Evolutionary conservation across 1,140 invertebrate species (phyloP).

Genomic region (Planococcus citri): DNA sequence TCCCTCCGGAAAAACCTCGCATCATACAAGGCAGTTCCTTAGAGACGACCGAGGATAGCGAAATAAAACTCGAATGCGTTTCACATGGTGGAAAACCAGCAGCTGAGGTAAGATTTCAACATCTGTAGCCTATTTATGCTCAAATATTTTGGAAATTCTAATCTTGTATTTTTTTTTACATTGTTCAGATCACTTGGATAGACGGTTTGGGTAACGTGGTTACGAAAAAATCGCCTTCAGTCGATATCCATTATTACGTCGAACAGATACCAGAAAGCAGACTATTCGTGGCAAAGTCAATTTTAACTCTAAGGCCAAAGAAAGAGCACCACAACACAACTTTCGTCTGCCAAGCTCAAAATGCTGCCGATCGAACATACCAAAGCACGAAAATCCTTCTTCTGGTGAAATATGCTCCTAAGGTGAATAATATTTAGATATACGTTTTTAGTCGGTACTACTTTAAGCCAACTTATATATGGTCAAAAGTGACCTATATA

Average conservation of each 20-base stretch:
- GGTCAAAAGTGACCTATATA: too few relatives aligned
- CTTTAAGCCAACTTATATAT: too few relatives aligned
- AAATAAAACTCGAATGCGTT: slow-evolving; percentile 78
- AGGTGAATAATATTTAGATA: too few relatives aligned
- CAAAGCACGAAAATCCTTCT: slow-evolving; percentile 63
- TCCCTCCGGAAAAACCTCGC: slow-evolving; percentile 75
- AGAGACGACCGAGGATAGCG: slow-evolving; percentile 72
- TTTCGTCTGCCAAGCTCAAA: slow-evolving; percentile 82
- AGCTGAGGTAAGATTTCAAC: slow-evolving; percentile 72
- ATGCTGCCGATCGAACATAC: slow-evolving; percentile 66
- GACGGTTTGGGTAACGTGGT: slow-evolving; percentile 63
- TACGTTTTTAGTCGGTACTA: too few relatives aligned
- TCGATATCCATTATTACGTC: not conserved
- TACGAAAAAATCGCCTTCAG: slow-evolving; percentile 40
- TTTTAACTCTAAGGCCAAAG: slow-evolving; percentile 68
- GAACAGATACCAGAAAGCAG: slow-evolving; percentile 47
- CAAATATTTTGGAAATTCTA: too few relatives aligned
- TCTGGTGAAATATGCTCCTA: slow-evolving; percentile 77
- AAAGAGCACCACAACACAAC: slow-evolving; percentile 80
- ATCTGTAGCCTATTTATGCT: too few relatives aligned
- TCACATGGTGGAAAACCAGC: slow-evolving; percentile 82
- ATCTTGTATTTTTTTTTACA: too few relatives aligned
- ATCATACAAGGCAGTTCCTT: slow-evolving; percentile 72
- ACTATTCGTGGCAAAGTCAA: slow-evolving; percentile 65
- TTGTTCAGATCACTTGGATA: slow-evolving; percentile 75